These are phyloP conservation scores for Crepidodera aurea DNA, from an alignment of 2,888 invertebrate species.

Conservation along the genomic window DNA sequence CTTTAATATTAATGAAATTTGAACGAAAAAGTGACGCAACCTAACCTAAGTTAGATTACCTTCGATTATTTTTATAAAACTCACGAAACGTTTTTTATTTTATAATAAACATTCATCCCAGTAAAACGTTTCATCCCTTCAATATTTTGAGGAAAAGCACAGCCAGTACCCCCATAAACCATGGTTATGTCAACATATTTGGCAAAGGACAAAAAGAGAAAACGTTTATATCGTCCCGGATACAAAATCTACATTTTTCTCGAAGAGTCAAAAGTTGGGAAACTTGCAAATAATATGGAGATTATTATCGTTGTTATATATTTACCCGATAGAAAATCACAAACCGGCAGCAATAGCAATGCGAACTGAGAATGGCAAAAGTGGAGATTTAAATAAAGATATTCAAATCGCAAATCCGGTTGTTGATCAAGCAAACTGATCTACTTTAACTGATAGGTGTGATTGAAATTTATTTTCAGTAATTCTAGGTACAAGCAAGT, in stretches of 20 bases:
- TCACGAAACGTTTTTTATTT: no score
- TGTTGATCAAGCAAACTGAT: neutral
- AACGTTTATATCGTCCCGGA: constrained; percentile 10
- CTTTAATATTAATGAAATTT: no score
- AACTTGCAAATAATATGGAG: constrained; percentile 9
- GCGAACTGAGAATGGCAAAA: constrained; percentile 3
- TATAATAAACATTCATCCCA: neutral
- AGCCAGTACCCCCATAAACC: neutral
- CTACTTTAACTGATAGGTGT: constrained; percentile 1
- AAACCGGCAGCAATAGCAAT: constrained; percentile 7
- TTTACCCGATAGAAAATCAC: constrained; percentile 9
- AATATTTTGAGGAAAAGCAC: neutral
- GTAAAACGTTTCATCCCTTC: neutral
- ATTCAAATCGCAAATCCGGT: constrained; percentile 12
- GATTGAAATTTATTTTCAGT: neutral
- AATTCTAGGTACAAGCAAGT: neutral
- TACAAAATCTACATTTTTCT: constrained; percentile 17
- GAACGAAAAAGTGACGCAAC: no score
- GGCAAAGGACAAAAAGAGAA: neutral
- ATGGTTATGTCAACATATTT: constrained; percentile 13
- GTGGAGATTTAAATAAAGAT: constrained; percentile 13
- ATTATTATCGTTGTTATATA: constrained; percentile 12
- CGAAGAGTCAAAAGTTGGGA: constrained; percentile 10
- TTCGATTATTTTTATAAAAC: no score
- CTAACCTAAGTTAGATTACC: no score